Percentiles rank a stretch among this genome's conserved stretches.
Conservation (phyloP, 2,797 vertebrate genomes). For the Poecile montanus region DNA sequence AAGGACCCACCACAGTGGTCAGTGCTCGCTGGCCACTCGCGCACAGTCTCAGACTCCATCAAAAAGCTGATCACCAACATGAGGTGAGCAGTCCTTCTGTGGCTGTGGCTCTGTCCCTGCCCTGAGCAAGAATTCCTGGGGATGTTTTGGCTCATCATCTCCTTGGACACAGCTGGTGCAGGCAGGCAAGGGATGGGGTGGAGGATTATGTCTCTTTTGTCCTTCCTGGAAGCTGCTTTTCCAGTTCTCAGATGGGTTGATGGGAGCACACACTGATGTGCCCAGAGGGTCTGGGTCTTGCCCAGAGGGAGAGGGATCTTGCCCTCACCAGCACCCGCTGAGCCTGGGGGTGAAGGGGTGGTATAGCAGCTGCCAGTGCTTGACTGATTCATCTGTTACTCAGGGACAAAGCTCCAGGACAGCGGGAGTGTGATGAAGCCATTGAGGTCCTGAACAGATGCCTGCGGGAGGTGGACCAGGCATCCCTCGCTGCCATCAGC, state of each 20-base stretch:
- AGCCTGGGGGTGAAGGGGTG: accelerated
- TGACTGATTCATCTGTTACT: background rate
- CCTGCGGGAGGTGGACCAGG: conserved; percentile 95
- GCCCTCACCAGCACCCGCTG: accelerated
- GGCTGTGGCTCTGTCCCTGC: background rate
- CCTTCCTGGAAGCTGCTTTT: background rate
- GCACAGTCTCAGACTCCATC: conserved; percentile 97
- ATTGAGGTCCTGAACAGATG: conserved; percentile 92
- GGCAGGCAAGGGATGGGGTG: background rate
- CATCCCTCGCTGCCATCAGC: conserved; percentile 94
- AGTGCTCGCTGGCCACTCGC: conserved; percentile 92
- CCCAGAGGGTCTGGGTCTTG: background rate
- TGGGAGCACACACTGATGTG: accelerated
- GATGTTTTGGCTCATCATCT: background rate
- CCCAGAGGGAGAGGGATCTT: background rate
- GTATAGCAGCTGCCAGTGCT: accelerated
- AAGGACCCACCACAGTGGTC: conserved; percentile 98
- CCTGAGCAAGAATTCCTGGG: background rate
- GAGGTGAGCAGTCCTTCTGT: conserved; percentile 80
- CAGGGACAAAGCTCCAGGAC: conserved; percentile 97
- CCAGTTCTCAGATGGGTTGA: background rate
- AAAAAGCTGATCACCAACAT: conserved; percentile 99
- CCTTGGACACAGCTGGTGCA: accelerated
- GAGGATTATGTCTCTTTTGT: background rate
- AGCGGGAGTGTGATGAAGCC: conserved; percentile 93